phyloP scores from a whole-genome alignment of 2,113 vertebrate species.

The Anguilla japonica region DNA sequence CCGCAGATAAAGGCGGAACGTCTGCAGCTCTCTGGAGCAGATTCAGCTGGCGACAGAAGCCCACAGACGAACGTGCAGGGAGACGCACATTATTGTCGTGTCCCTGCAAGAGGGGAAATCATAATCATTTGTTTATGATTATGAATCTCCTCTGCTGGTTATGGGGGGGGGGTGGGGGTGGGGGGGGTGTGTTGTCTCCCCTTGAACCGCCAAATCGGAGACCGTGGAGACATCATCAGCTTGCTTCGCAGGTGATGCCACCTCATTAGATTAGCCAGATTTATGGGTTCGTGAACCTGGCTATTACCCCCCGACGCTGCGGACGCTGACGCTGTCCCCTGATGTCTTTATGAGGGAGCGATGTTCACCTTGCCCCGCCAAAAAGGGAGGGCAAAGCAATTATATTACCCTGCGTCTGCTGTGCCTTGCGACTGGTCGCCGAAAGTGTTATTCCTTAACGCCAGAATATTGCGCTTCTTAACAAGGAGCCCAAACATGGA shows the following conservation, averaged over 20 bases:
- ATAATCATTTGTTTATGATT: neutral
- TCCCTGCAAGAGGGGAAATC: neutral
- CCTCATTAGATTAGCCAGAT: conserved; percentile 72
- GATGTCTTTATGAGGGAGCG: conserved; percentile 69
- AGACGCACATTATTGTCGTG: neutral
- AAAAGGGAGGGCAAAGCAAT: conserved; percentile 47
- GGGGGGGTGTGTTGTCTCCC: conserved; percentile 37
- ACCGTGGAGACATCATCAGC: conserved; percentile 61
- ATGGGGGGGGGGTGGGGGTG: conserved; percentile 22
- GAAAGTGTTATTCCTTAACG: neutral
- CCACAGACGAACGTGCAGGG: neutral
- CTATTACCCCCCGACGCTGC: conserved; percentile 62
- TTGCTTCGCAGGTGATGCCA: conserved; percentile 62
- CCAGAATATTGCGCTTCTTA: neutral
- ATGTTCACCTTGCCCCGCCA: conserved; percentile 64
- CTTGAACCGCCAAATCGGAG: conserved; percentile 68
- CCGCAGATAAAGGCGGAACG: too few species aligned
- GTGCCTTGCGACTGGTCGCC: conserved; percentile 28
- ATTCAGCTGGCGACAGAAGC: neutral
- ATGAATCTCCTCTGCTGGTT: neutral
- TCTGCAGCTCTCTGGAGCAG: neutral
- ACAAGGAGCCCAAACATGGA: too few species aligned
- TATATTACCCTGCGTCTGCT: conserved; percentile 48
- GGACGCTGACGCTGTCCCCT: conserved; percentile 63
- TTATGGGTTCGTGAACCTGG: conserved; percentile 71